A percentile compares a stretch with the other conserved stretches of the same genome.
Conservation (phyloP, 2,888 invertebrate genomes). For the Drosophila sordidula region DNA sequence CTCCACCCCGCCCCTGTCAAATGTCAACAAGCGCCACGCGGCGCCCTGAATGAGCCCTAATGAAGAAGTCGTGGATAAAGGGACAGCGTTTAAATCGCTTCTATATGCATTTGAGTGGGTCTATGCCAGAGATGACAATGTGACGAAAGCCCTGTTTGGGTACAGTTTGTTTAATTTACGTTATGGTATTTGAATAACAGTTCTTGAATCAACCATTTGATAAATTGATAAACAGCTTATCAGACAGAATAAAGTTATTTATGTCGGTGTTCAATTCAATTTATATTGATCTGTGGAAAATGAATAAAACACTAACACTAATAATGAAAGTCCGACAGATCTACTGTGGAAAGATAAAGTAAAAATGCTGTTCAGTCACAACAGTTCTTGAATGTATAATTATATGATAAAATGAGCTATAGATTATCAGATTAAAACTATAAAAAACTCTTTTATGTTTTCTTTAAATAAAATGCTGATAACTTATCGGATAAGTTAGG, state of each 20-base stretch:
- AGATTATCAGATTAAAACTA: neutral
- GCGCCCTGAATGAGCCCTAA: conserved; percentile 68
- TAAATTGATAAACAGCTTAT: conserved; percentile 30
- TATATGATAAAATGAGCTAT: neutral
- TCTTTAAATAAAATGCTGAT: neutral
- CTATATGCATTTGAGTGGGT: conserved; percentile 21
- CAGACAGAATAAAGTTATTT: conserved; percentile 7
- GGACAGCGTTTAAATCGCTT: conserved; percentile 39
- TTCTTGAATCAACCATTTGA: conserved; percentile 21
- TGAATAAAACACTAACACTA: too few relatives aligned
- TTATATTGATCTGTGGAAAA: too few relatives aligned
- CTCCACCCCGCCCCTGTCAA: conserved; percentile 53
- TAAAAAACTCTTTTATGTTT: neutral
- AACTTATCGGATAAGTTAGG: neutral
- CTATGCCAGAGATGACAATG: conserved; percentile 44
- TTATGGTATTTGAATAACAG: conserved; percentile 9
- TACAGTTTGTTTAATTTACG: conserved; percentile 16
- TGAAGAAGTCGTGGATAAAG: conserved; percentile 61
- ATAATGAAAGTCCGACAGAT: too few relatives aligned
- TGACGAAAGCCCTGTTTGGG: conserved; percentile 22
- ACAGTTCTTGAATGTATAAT: neutral
- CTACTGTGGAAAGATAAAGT: too few relatives aligned
- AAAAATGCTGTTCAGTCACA: too few relatives aligned
- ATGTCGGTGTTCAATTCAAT: neutral
- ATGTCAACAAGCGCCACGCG: conserved; percentile 79